Evolutionary conservation across 53 echinoderm and acorn worm genomes (phyloP).

Genomic region (Actinopyga echinites): DNA sequence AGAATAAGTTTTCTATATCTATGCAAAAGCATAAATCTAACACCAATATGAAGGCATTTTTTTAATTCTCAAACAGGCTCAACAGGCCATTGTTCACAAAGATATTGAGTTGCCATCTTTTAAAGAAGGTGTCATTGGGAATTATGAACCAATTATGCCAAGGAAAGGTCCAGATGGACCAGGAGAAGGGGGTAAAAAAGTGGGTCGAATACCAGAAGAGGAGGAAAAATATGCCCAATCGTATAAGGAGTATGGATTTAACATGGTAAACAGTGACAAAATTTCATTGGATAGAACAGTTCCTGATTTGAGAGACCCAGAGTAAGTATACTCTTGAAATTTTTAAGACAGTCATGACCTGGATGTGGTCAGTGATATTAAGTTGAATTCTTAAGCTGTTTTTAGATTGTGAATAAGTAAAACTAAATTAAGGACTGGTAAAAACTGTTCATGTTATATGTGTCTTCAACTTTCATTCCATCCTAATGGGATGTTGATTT

Average conservation of each 20-base stretch:
- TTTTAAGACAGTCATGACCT: neutral
- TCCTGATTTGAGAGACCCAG: conserved; percentile 78
- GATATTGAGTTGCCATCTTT: conserved; percentile 60
- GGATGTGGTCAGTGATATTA: no score
- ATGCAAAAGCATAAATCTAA: no score
- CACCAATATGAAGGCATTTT: no score
- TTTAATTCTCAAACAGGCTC: neutral
- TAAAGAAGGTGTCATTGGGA: conserved; percentile 55
- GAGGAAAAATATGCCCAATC: conserved; percentile 58
- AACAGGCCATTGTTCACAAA: conserved; percentile 13
- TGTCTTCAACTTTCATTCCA: no score
- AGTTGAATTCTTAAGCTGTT: no score
- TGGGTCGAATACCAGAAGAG: conserved; percentile 56
- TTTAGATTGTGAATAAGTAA: no score
- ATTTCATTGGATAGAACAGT: conserved; percentile 82
- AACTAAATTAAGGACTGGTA: no score
- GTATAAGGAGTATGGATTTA: conserved; percentile 90
- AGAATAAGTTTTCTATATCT: no score
- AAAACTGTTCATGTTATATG: no score
- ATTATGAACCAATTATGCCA: conserved; percentile 70
- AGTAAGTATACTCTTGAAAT: conserved; percentile 61
- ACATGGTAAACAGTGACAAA: conserved; percentile 90
- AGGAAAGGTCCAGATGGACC: conserved; percentile 60
- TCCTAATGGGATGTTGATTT: no score
- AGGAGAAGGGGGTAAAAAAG: conserved; percentile 81